Percentiles rank a stretch among this genome's conserved stretches.
These are phyloP conservation scores for Zosterops japonicus DNA, from an alignment of 2,113 vertebrate genomes.

Conservation along the genomic window DNA sequence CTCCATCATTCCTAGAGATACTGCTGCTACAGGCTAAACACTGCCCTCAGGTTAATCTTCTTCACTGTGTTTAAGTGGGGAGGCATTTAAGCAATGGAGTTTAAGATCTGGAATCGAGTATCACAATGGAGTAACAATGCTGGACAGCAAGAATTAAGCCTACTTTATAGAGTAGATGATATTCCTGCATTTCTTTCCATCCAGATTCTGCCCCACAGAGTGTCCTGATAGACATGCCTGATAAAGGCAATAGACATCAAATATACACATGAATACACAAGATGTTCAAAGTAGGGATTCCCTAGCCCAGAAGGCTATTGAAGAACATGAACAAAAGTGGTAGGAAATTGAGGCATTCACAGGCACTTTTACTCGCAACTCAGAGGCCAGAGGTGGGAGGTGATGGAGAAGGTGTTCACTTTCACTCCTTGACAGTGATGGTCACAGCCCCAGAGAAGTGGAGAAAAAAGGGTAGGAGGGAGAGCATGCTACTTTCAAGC, in stretches of 20 bases:
- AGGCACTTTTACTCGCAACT: background rate
- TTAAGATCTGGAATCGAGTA: background rate
- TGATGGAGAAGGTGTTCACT: slow-evolving; percentile 15
- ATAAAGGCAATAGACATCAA: background rate
- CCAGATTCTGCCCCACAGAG: background rate
- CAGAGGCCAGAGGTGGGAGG: slow-evolving; percentile 18
- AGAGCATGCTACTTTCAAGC: background rate
- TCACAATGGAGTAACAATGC: background rate
- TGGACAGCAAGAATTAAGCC: background rate
- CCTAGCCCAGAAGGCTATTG: background rate
- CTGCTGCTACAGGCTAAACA: background rate
- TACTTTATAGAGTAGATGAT: background rate
- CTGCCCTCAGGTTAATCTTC: background rate
- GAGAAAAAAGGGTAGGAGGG: background rate
- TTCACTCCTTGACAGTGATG: slow-evolving; percentile 26
- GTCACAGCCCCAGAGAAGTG: background rate
- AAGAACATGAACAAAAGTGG: background rate
- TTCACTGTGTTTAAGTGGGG: background rate
- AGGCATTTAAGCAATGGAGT: background rate
- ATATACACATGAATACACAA: background rate
- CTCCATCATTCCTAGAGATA: background rate
- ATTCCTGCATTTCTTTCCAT: background rate
- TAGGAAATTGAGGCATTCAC: background rate
- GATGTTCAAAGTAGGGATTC: background rate
- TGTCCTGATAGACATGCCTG: background rate